These are phyloP conservation scores for Picus viridis DNA, from an alignment of 2,797 vertebrate genomes.

Conservation along the genomic window DNA sequence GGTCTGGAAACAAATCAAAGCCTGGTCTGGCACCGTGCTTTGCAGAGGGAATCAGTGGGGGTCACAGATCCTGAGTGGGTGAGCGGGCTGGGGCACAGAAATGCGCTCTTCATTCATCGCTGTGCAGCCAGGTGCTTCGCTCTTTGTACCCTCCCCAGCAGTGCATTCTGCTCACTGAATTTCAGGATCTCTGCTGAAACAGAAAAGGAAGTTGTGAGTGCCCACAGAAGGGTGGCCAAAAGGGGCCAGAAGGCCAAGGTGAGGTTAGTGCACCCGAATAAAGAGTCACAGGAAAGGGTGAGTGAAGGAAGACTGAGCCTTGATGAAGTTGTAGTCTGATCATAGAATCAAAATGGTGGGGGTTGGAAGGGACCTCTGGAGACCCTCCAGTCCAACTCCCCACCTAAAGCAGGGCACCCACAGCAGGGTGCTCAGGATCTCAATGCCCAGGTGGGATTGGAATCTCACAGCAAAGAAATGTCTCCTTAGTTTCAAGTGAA, in stretches of 20 bases:
- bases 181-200: neutral
- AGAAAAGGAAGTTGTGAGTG: neutral
- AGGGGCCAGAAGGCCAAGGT: too few relatives aligned
- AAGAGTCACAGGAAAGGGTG: neutral
- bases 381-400: too few relatives aligned
- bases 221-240: too few relatives aligned
- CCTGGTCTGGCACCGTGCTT: neutral
- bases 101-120: neutral
- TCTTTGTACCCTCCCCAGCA: fast-evolving
- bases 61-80: neutral
- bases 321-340: too few relatives aligned
- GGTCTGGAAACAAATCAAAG: neutral
- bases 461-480: too few relatives aligned
- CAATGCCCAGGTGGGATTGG: too few relatives aligned
- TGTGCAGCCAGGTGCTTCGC: neutral
- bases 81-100: neutral
- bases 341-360: too few relatives aligned
- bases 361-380: too few relatives aligned
- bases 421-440: too few relatives aligned
- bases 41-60: neutral
- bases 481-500: too few relatives aligned
- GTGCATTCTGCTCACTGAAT: neutral
- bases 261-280: fast-evolving
- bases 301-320: neutral
- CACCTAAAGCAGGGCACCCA: too few relatives aligned